Base-by-base conservation (phyloP, 2,113 vertebrate species). In the Mandrillus leucophaeus region DNA sequence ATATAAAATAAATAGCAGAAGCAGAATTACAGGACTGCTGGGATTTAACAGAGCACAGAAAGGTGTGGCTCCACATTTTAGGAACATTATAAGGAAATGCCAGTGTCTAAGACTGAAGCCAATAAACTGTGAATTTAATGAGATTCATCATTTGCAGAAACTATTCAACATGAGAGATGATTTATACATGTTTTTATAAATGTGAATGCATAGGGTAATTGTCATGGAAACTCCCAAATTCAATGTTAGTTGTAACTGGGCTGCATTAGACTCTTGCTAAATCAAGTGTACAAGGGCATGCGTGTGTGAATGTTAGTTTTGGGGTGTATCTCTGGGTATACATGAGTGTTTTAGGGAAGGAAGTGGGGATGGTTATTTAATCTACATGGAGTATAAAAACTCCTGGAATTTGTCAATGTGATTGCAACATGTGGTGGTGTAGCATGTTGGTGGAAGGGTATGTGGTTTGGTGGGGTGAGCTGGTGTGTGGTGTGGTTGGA, bases 391-490 rank as follows among this genome's bases (percentile, higher is more conserved):
- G 20, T 55, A 25, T 5, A 6, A 20, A 80, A 61, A 70, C 48
- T 61, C 80, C 23, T 18, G 30, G 72, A 23, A 40, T 35, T 40
- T 45, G 14, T 88, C 57, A 11, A 2, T 13, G 14, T 85, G 50
- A 18, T 17, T 68, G 55, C 32, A 22, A 0, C 48, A 23, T 52
- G 30, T 12, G 45, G 17, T 38, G 80, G 38, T 20, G 2, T 27
- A 13, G 3, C 0, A 0, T 25, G 18, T 1, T 22, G 43, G 10
- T 3, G 11, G 52, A 38, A 80, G 11, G 4, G 2, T 3, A 32
- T 80, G 13, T 4, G 68, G 6, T 45, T 35, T 76, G 52, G 66
- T 66, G 25, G 35, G 10, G 8, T 27, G 89, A 40, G 57, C 55
- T 76, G 66, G n/a, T 16, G 16, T 50, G 82, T 40, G 43, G 30